Conservation (phyloP, 2,113 vertebrate species). For the Pelmatolapia mariae region DNA sequence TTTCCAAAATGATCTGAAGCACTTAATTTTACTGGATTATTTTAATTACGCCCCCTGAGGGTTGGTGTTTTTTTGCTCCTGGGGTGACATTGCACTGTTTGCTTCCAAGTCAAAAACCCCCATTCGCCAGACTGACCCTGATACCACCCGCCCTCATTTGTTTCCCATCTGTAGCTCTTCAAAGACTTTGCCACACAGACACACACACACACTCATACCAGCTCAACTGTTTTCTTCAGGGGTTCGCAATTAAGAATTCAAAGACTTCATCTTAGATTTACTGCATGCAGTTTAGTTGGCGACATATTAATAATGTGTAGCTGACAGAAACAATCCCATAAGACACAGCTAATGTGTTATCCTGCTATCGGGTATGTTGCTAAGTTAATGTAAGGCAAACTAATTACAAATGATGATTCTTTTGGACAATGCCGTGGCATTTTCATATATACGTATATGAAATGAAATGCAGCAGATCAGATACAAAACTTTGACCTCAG, state of each 20-base stretch:
- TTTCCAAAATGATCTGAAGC: slow-evolving; percentile 15
- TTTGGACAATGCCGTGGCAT: neutral
- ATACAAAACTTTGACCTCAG: neutral
- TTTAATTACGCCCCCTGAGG: slow-evolving; percentile 52
- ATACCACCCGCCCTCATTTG: slow-evolving; percentile 25
- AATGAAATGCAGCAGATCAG: neutral
- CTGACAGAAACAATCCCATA: slow-evolving; percentile 19
- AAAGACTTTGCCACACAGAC: slow-evolving; percentile 2
- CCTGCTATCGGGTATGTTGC: neutral
- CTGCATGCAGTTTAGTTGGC: neutral
- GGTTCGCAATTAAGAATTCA: slow-evolving; percentile 37
- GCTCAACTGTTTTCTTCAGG: slow-evolving; percentile 12
- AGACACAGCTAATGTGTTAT: neutral
- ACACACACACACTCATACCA: neutral
- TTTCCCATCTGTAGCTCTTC: slow-evolving; percentile 42
- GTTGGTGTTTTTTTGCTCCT: slow-evolving; percentile 7
- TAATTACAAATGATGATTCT: slow-evolving; percentile 1
- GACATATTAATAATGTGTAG: slow-evolving; percentile 11
- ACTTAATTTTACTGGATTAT: slow-evolving; percentile 39
- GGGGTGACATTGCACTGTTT: slow-evolving; percentile 27
- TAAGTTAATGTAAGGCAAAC: slow-evolving; percentile 4
- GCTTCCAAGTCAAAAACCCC: neutral
- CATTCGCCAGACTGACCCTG: neutral
- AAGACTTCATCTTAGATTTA: slow-evolving; percentile 26
- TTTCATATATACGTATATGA: neutral